Conservation (phyloP, 2,113 vertebrate genomes). For the Oreochromis tanganicae region DNA sequence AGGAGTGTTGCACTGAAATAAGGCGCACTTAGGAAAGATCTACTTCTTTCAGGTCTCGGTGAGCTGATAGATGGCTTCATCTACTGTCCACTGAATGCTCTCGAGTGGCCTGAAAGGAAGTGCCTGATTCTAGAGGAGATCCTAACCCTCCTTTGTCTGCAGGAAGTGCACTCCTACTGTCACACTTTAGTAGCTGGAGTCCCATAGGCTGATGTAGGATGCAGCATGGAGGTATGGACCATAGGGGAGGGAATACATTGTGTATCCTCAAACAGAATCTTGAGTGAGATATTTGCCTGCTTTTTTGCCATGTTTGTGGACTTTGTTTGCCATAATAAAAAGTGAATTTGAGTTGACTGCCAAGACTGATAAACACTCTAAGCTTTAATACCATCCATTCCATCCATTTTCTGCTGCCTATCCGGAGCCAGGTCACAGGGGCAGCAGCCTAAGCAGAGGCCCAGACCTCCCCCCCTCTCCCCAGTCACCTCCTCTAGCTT, state of each 20-base stretch:
- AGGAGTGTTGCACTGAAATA: neutral
- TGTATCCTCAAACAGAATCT: neutral
- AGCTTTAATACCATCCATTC: neutral
- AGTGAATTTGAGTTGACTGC: neutral
- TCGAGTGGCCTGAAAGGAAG: neutral
- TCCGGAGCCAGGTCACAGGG: rapidly evolving
- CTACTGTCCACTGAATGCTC: neutral
- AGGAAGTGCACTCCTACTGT: neutral
- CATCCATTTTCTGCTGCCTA: neutral
- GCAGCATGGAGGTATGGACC: neutral
- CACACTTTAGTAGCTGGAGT: neutral
- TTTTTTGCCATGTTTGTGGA: neutral
- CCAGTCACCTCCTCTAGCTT: neutral
- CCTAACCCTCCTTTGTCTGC: neutral
- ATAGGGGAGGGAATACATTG: neutral
- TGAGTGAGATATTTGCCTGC: neutral
- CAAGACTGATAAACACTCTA: rapidly evolving
- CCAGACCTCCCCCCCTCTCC: neutral
- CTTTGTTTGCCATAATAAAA: neutral
- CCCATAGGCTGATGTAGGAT: neutral
- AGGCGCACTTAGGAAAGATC: neutral
- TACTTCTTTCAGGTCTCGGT: too few species aligned
- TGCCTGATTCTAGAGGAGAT: neutral
- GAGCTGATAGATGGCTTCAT: neutral
- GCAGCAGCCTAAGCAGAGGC: neutral